Evolutionary conservation across 2,797 vertebrate genomes (phyloP).

Genomic region (Sternarchorhynchus goeldii): DNA sequence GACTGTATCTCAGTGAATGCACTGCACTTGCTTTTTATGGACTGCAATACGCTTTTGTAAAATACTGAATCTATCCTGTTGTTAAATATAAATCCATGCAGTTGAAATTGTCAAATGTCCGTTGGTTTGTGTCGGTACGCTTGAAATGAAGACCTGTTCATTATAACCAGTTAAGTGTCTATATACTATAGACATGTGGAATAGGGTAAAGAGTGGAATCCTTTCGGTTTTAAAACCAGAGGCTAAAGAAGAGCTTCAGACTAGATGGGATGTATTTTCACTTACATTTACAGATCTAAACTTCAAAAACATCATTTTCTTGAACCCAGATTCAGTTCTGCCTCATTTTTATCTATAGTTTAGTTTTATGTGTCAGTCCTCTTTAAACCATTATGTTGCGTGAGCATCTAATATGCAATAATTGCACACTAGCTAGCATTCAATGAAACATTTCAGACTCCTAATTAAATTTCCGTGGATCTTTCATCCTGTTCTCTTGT

Average conservation of each 20-base stretch:
- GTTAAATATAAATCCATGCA: conserved; percentile 61
- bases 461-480: not conserved
- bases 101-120: conserved; percentile 59
- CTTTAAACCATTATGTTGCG: not conserved
- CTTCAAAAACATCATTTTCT: not conserved
- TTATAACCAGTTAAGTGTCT: conserved; percentile 1
- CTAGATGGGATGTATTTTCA: not conserved
- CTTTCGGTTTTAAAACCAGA: not conserved
- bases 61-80: conserved; percentile 50
- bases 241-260: not conserved
- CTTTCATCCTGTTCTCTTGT: not conserved
- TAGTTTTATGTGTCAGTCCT: not conserved
- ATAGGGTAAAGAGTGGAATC: too few relatives aligned
- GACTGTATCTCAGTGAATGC: conserved; percentile 49
- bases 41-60: conserved; percentile 59
- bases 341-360: not conserved
- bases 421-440: not conserved
- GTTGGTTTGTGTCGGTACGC: conserved; percentile 53
- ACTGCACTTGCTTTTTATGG: conserved; percentile 58
- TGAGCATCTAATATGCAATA: not conserved
- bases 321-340: too few relatives aligned
- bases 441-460: not conserved
- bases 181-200: too few relatives aligned
- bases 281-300: not conserved
- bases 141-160: conserved; percentile 48